Evolutionary conservation across 1,140 invertebrate species (phyloP), one percentile per base, ranked within the genome.

Genomic region (Drosophila chauvacae): DNA sequence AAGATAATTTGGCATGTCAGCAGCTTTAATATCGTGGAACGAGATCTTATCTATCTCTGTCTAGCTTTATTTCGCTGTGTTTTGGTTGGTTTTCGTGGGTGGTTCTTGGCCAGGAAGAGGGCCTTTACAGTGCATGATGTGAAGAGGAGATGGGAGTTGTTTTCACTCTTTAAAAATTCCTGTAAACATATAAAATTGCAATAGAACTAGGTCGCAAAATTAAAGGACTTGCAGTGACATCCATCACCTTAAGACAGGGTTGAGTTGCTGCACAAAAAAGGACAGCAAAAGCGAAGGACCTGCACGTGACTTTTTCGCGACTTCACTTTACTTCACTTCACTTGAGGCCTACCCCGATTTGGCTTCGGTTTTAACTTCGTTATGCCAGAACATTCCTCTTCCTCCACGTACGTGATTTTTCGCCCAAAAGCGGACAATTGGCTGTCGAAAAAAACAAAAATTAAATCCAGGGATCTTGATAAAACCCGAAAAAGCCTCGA

Each of bases 341-440:
- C 20, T 39, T 60, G 30, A 50, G 60, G 57, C 57, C 62, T 69
- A 69, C 28, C 51, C 42, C 39, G 63, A 71, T 30, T 37, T 50
- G 7, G 13, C 44, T 50, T 71, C 23, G 28, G 20, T 69, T 37
- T 48, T 35, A 45, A 45, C 72, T 84, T 69, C 48, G 59, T 84
- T 85, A 77, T 81, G 73, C 81, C 68, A 59, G 63, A 69, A 37
- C 81, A 85, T 53, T 68, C 20, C 28, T 68, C 14, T 33, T 30
- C n/a, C 44, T 28, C 35, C 50, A 42, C 33, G 77, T 90, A 88
- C 84, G 85, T 88, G 85, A 80, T 88, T 81, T 39, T 71, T 72
- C 37, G 30, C 28, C 60, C 62, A 72, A 82, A 82, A 82, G 66
- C 56, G 41, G 75, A 71, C 82, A 59, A 79, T 70, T 61, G 71